Conservation (phyloP, 1,140 invertebrate genomes). For the Eurytemora carolleeae region DNA sequence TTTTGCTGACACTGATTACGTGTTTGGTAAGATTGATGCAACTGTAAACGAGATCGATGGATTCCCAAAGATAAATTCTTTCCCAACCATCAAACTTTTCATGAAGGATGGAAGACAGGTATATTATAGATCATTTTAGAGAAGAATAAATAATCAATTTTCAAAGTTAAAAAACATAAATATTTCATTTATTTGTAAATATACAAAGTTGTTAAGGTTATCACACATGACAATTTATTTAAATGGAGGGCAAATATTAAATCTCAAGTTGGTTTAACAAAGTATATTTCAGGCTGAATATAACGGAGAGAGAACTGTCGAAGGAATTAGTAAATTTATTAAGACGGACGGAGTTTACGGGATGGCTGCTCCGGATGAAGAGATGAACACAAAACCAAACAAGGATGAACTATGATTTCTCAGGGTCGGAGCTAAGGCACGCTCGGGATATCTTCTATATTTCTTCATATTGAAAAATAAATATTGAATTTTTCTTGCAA, state of each 20-base stretch:
- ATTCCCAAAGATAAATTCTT: conserved; percentile 34
- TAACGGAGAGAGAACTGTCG: conserved; percentile 73
- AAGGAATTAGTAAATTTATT: conserved; percentile 75
- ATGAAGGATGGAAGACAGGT: conserved; percentile 31
- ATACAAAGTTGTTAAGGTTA: too few relatives aligned
- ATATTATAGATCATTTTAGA: too few relatives aligned
- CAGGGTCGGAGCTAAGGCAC: too few relatives aligned
- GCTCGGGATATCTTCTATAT: too few relatives aligned
- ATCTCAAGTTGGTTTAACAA: conserved; percentile 15
- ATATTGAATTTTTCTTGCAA: too few relatives aligned
- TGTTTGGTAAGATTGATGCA: conserved; percentile 42
- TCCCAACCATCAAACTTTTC: conserved; percentile 41
- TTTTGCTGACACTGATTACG: conserved; percentile 24
- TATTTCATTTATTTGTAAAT: too few relatives aligned
- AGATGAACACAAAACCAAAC: not conserved
- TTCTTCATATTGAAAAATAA: too few relatives aligned
- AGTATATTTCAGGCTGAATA: conserved; percentile 53
- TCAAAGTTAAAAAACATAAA: too few relatives aligned
- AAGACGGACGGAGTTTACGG: conserved; percentile 40
- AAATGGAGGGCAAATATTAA: too few relatives aligned
- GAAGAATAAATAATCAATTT: too few relatives aligned
- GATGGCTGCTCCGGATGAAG: conserved; percentile 31
- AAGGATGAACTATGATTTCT: too few relatives aligned
- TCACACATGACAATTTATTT: too few relatives aligned
- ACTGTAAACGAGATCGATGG: conserved; percentile 36